Evolutionary conservation across 2,797 vertebrate genomes (phyloP), one percentile per base, ranked within the genome.

Genomic region (Acanthopagrus latus): DNA sequence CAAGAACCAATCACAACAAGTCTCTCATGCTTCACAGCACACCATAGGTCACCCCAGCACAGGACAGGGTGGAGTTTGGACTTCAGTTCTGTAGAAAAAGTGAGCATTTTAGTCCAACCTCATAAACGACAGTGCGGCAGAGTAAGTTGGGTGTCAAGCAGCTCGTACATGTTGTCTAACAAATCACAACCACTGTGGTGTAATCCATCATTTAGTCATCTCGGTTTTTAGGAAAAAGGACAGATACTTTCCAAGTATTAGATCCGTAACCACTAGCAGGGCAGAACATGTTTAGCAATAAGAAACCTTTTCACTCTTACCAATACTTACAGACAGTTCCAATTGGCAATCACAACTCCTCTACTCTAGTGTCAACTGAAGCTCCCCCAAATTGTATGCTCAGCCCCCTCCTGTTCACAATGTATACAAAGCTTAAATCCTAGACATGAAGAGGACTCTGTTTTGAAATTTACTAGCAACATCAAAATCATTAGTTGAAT

Each of bases 1-100:
- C 87, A 89, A 90, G 82, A 91, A 86, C 86, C 86, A 91, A 91
- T 92, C 89, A 78, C 75, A 86, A 70, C 78, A 68, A 71, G 82
- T 51, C 86, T 71, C 70, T 63, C 75, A 80, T 16, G 77, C 80
- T 62, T 74, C 85, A 64, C 56, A 68, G 77, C 84, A 68, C 81
- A 71, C 50, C 65, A 72, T 64, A 78, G 82, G 76, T 90, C 85
- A 81, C 48, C 63, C 66, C 58, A 21, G 48, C 29, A 51, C 71
- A 70, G 80, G 73, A 80, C 71, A 60, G 57, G 60, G 62, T 29
- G 68, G 56, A 64, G 50, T 77, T 54, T 54, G n/a, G 23, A 66
- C 62, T 57, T 56, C 11, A 38, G 9, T 56, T 58, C 25, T 41
- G 59, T 16, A 17, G 51, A 46, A 72, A 64, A 77, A 27, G 59